Base-by-base conservation (phyloP, 2,113 vertebrate genomes). In the Dicerorhinus sumatrensis region DNA sequence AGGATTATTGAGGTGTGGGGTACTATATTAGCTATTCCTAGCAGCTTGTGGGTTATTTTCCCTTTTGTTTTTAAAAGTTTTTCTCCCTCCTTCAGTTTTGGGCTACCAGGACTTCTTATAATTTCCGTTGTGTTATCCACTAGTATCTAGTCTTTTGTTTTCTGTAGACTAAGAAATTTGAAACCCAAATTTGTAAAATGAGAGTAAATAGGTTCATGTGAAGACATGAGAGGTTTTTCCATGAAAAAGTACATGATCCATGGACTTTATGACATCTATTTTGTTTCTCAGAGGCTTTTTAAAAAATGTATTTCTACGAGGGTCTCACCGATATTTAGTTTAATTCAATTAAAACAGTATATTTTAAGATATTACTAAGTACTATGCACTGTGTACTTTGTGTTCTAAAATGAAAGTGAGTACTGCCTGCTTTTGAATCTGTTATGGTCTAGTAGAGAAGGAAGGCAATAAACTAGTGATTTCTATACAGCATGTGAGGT, bases 151-250 rank as follows among this genome's bases (percentile, higher is more conserved):
- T 42, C 33, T 82, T 95, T 72, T 16, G 13, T 84, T 72, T 87
- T 82, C 87, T 88, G 11, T 88, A 70, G 33, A 88, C 36, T 94
- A 69, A 79, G 27, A 91, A 62, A 51, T 18, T 83, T 76, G 9
- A 95, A 88, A 95, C 36, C n/a, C 33, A 89, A 72, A 39, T 27
- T 91, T 88, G 16, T 90, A 81, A 91, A 65, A 51, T 73, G 42
- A 58, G 42, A 87, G 5, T 18, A 69, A 48, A 77, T 48, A 63
- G 2, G 48, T 92, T 79, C 31, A 48, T 46, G 31, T 60, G 21
- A 89, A 60, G 16, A 17, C 17, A 8, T 82, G 46, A 51, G 20
- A 72, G 13, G 27, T 25, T 65, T 89, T 70, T 92, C n/a, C 36
- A 42, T 62, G n/a, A n/a, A 27, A 82, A 82, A 82, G 42, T 33